Conservation (phyloP, 2,113 vertebrate genomes). For the Carollia perspicillata region DNA sequence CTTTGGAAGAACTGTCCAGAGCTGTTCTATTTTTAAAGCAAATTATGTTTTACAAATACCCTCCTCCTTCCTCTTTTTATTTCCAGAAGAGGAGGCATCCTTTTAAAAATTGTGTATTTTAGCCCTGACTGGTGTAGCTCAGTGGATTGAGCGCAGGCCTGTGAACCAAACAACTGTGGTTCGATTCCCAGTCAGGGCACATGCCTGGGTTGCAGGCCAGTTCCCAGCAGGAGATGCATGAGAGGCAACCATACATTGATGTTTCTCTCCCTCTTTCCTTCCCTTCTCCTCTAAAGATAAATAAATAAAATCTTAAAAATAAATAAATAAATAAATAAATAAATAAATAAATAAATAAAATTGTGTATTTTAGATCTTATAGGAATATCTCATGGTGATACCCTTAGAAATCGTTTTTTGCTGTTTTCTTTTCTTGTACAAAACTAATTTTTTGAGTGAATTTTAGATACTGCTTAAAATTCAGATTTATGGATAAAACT, state of each 20-base stretch:
- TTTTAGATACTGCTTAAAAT: neutral
- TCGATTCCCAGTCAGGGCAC: no score
- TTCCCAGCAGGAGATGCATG: no score
- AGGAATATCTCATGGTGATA: neutral
- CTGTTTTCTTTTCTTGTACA: neutral
- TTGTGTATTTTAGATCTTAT: neutral
- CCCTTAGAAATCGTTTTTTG: neutral
- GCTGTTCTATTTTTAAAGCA: slow-evolving; percentile 35
- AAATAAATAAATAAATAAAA: no score
- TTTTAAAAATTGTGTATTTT: neutral
- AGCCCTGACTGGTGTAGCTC: no score
- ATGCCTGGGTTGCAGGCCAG: no score
- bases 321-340: no score
- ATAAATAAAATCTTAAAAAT: no score
- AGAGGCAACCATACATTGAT: no score
- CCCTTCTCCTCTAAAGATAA: no score
- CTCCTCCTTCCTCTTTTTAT: neutral
- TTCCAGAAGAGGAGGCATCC: neutral
- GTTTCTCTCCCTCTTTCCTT: no score
- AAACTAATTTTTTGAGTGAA: neutral
- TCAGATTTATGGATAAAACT: neutral
- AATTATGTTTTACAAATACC: neutral
- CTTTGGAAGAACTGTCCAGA: slow-evolving; percentile 35
- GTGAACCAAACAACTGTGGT: no score
- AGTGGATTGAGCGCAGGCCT: no score